Evolutionary conservation across 2,888 invertebrate genomes (phyloP).

Genomic region (Drosophila eohydei): DNA sequence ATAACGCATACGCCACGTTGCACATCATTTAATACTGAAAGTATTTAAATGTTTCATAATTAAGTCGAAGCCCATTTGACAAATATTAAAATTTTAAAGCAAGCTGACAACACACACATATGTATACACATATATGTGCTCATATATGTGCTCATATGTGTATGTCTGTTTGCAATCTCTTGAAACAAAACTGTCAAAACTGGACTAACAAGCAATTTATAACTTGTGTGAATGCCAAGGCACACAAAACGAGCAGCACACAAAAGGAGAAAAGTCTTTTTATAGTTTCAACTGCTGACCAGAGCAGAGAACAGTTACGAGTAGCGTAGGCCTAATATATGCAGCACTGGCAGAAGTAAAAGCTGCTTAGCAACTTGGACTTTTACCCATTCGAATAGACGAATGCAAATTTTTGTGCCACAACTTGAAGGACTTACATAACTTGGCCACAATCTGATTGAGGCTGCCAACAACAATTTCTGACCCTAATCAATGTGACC

Average conservation of each 20-base stretch:
- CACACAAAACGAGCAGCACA: conserved; percentile 23
- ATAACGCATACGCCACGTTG: conserved; percentile 11
- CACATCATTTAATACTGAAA: conserved; percentile 9
- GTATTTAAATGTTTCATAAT: conserved; percentile 19
- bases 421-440: conserved; percentile 30
- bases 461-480: conserved; percentile 48
- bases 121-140: not conserved
- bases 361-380: conserved; percentile 45
- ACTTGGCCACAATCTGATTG: conserved; percentile 44
- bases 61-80: not conserved
- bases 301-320: conserved; percentile 6
- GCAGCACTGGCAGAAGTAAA: conserved; percentile 40
- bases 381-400: not conserved
- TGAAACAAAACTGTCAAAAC: conserved; percentile 41
- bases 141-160: not conserved
- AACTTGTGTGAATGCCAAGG: conserved; percentile 26
- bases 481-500: conserved; percentile 74
- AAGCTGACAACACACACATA: not conserved
- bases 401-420: conserved; percentile 54
- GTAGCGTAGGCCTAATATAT: conserved; percentile 54
- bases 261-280: conserved; percentile 21
- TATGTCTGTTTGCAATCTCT: conserved; percentile 32
- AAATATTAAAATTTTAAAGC: conserved; percentile 3
- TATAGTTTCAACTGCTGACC: conserved; percentile 33
- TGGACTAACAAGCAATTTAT: conserved; percentile 49